A percentile compares a stretch with the other conserved stretches of the same genome.
These are phyloP conservation scores for Philaenus spumarius DNA, from an alignment of 1,140 invertebrate species.

Conservation along the genomic window DNA sequence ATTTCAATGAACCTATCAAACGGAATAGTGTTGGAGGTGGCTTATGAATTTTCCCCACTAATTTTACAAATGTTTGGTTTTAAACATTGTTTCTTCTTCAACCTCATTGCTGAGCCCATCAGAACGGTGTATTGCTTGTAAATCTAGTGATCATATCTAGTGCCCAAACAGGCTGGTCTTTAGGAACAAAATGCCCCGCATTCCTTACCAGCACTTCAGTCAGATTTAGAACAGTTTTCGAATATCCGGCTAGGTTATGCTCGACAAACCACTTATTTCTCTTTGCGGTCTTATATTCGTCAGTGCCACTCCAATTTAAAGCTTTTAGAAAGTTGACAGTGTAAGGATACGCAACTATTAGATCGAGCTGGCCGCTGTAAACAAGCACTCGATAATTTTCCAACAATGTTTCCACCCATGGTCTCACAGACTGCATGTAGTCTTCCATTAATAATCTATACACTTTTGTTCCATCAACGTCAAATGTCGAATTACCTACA, in stretches of 20 bases:
- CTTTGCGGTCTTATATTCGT: conserved; percentile 37
- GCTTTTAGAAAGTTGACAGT: conserved; percentile 60
- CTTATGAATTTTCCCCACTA: no score
- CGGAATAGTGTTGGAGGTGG: no score
- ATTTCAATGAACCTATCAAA: no score
- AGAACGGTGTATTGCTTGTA: no score
- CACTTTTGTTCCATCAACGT: conserved; percentile 40
- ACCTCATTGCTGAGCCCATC: no score
- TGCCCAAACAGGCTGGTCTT: conserved; percentile 71
- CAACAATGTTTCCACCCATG: conserved; percentile 61
- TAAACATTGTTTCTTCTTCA: no score
- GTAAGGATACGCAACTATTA: conserved; percentile 74
- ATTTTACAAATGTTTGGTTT: no score
- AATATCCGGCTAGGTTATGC: conserved; percentile 36
- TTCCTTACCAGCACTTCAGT: conserved; percentile 72
- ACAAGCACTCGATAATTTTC: conserved; percentile 58
- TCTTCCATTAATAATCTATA: conserved; percentile 55
- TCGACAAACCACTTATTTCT: conserved; percentile 42
- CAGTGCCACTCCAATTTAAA: conserved; percentile 39
- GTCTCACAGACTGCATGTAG: conserved; percentile 74
- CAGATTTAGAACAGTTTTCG: conserved; percentile 44
- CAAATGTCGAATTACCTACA: conserved; percentile 39
- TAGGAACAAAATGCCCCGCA: conserved; percentile 78
- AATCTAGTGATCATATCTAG: conserved; percentile 41
- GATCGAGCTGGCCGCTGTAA: conserved; percentile 77